Base-by-base conservation (phyloP, 2,888 invertebrate genomes). In the Masnerella sp. region DNA sequence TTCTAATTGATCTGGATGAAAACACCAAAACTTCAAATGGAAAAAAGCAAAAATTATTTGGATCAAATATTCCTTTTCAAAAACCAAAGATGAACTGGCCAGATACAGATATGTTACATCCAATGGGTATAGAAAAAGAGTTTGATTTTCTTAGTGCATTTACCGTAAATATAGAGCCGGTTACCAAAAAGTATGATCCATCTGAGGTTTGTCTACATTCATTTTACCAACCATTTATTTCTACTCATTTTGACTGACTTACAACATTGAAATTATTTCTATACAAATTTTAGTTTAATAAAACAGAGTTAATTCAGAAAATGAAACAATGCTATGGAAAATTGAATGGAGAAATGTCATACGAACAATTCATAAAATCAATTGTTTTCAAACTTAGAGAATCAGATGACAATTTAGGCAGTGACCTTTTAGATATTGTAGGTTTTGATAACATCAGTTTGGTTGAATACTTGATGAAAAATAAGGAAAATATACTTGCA, bases 391-490 rank as follows among this genome's bases (percentile, higher is more conserved):
- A 92, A 71, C 86, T 95, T 0, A 91, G 91, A 75, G 84, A 82
- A 74, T 81, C 83, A 8, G 83, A 84, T 56, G 82, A 87, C 47
- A 94, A 94, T 80, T 88, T 95, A 71, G 93, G 95, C 84, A 93
- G 93, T 82, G 95, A 95, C 87, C 88, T 98, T 14, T 94, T 97
- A 86, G 98, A 98, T 81, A 88, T 97, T 2, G 89, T 97, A 17
- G 98, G 98, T 0, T 96, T 94, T 85, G 95, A 97, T 78, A 89
- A 83, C 40, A 77, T 87, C 34, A 80, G 81, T 32, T 81, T 86
- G n/a, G 82, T 87, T 18, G 79, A 81, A 67, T 86, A 87, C 34
- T 75, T 86, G 43, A 81, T 86, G 18, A 75, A 82, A 56, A 79
- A 87, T 77, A 79, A 74, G 20, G 75, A 81, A n/a, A 75, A 67